Conservation (phyloP, 2,888 invertebrate species). For the Eristalis arbustorum region DNA sequence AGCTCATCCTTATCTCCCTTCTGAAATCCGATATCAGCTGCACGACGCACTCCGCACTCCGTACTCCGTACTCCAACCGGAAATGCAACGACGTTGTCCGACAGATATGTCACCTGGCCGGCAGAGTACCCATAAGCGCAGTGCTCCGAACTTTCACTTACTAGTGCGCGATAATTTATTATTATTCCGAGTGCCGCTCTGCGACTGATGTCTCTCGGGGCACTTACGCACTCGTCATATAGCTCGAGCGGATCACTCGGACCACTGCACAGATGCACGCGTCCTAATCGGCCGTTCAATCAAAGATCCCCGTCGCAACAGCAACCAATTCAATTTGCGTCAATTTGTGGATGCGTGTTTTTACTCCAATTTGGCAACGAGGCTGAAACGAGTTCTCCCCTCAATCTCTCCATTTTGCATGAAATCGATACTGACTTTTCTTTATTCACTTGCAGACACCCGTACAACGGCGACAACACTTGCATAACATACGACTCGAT, state of each 20-base stretch:
- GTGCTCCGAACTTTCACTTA: conserved; percentile 48
- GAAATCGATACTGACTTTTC: neutral
- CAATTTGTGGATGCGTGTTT: conserved; percentile 23
- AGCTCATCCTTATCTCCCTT: neutral
- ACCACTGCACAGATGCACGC: neutral
- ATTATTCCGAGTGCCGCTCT: conserved; percentile 29
- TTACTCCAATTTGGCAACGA: neutral
- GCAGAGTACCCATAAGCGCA: neutral
- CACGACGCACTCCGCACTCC: neutral
- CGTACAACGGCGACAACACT: conserved; percentile 85
- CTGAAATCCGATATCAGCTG: neutral
- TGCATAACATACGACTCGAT: conserved; percentile 95
- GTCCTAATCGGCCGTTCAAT: conserved; percentile 22
- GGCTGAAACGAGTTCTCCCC: too few relatives aligned
- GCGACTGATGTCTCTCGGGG: neutral
- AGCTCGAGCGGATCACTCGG: conserved; percentile 12
- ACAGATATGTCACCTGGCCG: conserved; percentile 27
- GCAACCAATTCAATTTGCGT: conserved; percentile 36
- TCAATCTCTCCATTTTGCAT: neutral
- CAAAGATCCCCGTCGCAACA: too few relatives aligned
- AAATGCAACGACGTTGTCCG: conserved; percentile 1
- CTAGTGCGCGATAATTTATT: conserved; percentile 36
- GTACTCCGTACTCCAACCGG: conserved; percentile 7
- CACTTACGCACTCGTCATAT: conserved; percentile 38
- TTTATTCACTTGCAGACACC: conserved; percentile 74